These are phyloP conservation scores for Macrocentrus cingulum DNA, from an alignment of 1,140 invertebrate species.

Conservation along the genomic window DNA sequence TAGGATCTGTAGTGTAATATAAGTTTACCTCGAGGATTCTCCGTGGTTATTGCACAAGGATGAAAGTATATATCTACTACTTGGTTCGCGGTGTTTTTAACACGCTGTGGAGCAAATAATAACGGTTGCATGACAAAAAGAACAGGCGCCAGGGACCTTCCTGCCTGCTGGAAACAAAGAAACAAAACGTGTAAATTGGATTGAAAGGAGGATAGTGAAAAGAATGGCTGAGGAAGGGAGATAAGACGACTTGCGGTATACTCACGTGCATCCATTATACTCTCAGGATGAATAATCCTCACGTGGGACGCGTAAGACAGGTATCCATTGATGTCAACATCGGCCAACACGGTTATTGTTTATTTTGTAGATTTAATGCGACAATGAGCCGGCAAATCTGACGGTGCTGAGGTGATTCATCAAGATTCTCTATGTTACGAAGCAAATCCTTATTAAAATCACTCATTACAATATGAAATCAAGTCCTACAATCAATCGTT, in stretches of 20 bases:
- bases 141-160: slow-evolving; percentile 29
- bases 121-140: slow-evolving; percentile 49
- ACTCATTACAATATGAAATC: too few relatives aligned
- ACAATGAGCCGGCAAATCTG: background rate
- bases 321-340: background rate
- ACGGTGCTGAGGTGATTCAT: background rate
- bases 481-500: too few relatives aligned
- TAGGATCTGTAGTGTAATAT: slow-evolving; percentile 5
- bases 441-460: too few relatives aligned
- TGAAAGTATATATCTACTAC: slow-evolving; percentile 45
- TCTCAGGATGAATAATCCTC: background rate
- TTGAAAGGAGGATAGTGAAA: slow-evolving; percentile 7
- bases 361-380: too few relatives aligned
- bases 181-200: slow-evolving; percentile 42
- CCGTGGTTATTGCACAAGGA: slow-evolving; percentile 49
- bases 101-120: slow-evolving; percentile 55
- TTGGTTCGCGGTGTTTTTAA: slow-evolving; percentile 37
- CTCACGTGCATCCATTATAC: slow-evolving; percentile 4
- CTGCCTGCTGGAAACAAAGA: slow-evolving; percentile 38
- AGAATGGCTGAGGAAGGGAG: slow-evolving; percentile 3
- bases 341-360: background rate
- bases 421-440: too few relatives aligned
- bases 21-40: slow-evolving; percentile 13
- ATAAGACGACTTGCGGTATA: slow-evolving; percentile 1
- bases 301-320: background rate